Conservation (phyloP, 2,113 vertebrate genomes). For the Sardina pilchardus region DNA sequence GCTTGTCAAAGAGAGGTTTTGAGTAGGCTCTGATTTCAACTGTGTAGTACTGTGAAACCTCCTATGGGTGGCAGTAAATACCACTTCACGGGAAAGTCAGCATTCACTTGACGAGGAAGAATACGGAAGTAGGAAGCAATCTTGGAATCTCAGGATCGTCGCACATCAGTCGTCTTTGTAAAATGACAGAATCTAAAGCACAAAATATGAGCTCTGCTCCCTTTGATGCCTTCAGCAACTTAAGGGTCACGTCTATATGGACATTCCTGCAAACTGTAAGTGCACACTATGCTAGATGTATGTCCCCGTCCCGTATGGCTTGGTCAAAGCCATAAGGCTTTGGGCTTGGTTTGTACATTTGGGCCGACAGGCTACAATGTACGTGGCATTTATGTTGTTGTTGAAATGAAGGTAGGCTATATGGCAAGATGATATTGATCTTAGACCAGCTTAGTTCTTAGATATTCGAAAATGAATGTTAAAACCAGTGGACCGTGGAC, state of each 20-base stretch:
- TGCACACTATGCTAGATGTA: not conserved
- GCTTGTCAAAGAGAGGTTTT: no score
- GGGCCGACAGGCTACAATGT: no score
- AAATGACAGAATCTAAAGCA: slow-evolving; percentile 63
- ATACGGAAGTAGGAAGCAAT: slow-evolving; percentile 2
- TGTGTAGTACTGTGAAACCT: not conserved
- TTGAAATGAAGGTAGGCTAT: no score
- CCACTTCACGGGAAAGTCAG: not conserved
- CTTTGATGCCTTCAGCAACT: slow-evolving; percentile 70
- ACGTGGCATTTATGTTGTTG: no score
- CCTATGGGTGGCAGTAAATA: not conserved
- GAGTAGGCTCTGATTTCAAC: not conserved
- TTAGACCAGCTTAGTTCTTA: not conserved
- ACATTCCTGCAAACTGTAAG: slow-evolving; percentile 76
- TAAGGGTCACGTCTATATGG: slow-evolving; percentile 75
- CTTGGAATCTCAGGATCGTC: not conserved
- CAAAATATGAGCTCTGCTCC: slow-evolving; percentile 68
- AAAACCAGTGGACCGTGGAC: no score
- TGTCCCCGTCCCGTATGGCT: not conserved
- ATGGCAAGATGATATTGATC: not conserved
- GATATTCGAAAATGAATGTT: no score
- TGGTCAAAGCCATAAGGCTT: no score
- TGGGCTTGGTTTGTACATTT: no score
- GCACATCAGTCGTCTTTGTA: not conserved
- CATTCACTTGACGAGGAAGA: not conserved